Evolutionary conservation across 2,888 invertebrate genomes (phyloP).

Genomic region (Drosophila borborema): DNA sequence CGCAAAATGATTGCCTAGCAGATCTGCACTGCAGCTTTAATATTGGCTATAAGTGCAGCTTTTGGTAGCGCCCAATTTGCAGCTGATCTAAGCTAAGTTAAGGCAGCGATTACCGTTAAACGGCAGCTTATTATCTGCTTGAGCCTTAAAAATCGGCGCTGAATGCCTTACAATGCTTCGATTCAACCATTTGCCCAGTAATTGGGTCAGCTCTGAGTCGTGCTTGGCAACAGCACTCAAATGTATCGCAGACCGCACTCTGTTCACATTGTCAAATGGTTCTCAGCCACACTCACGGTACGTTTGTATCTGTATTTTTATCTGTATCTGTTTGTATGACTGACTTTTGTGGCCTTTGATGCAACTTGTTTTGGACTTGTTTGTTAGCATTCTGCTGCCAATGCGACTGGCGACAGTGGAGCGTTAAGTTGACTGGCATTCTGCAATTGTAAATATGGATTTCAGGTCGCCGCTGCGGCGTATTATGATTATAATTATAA

Average conservation of each 20-base stretch:
- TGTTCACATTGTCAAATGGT: conserved; percentile 60
- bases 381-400: conserved; percentile 65
- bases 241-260: conserved; percentile 36
- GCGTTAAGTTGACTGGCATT: conserved; percentile 44
- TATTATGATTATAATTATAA: conserved; percentile 25
- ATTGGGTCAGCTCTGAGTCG: conserved; percentile 56
- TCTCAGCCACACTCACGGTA: conserved; percentile 23
- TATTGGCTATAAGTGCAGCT: conserved; percentile 44
- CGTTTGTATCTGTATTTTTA: neutral
- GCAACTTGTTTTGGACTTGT: conserved; percentile 68
- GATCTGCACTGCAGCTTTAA: conserved; percentile 17
- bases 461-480: conserved; percentile 14
- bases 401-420: conserved; percentile 41
- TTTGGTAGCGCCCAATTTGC: conserved; percentile 58
- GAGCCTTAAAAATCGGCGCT: conserved; percentile 46
- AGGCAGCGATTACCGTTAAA: conserved; percentile 49
- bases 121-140: conserved; percentile 53
- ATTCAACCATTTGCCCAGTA: conserved; percentile 38
- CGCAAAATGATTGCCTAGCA: conserved; percentile 51
- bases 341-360: conserved; percentile 71
- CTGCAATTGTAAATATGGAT: conserved; percentile 26
- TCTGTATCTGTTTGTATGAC: conserved; percentile 29
- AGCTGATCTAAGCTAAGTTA: conserved; percentile 52
- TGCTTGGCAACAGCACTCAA: conserved; percentile 39
- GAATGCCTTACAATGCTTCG: conserved; percentile 26